Base-by-base conservation (phyloP, 2,797 vertebrate species). In the Ctenopoma multispine region DNA sequence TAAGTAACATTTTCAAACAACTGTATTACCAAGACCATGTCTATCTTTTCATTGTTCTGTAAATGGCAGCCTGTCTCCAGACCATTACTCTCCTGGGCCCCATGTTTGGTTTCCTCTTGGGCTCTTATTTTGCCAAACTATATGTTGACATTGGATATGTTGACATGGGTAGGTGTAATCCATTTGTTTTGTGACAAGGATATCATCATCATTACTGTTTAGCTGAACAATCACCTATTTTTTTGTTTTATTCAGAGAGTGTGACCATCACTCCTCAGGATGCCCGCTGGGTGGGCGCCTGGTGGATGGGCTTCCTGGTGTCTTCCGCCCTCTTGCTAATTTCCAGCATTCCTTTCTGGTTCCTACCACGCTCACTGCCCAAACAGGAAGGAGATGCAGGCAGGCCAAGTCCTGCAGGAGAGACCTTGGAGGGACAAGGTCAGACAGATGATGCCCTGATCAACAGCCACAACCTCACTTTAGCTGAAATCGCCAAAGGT, bases 291-390 rank as follows among this genome's bases (percentile, higher is more conserved):
- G 96, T 96, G 9, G 96, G 96, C 0, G 96, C 96, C 24, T 97
- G 96, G 96, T 97, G 96, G 96, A 60, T 96, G 72, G 96, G 96
- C 24, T 95, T 96, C 84, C 60, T 97, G 53, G 85, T 96, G 57
- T 94, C 95, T 23, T 93, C 95, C 1, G 87, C 36, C 61, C 75
- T 95, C 34, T 86, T 93, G 55, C 59, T 96, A 34, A n/a, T 96
- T 43, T 90, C 95, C 23, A 91, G 93, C 71, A 73, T 96, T 43
- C 95, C 96, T 4, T 96, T 97, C 86, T 96, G 93, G 90, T 96
- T 96, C 79, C 85, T 97, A 67, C 95, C 96, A 0, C 94, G 92
- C 66, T 93, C 86, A 0, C 85, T 95, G 75, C 85, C 90, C 24
- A 91, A 86, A 75, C 91, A 93, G 69, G 93, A 82, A 34, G 60